Percentiles rank a stretch among this genome's conserved stretches.
phyloP scores from a whole-genome alignment of 2,113 vertebrate genomes.

The Sakesphorus luctuosus region DNA sequence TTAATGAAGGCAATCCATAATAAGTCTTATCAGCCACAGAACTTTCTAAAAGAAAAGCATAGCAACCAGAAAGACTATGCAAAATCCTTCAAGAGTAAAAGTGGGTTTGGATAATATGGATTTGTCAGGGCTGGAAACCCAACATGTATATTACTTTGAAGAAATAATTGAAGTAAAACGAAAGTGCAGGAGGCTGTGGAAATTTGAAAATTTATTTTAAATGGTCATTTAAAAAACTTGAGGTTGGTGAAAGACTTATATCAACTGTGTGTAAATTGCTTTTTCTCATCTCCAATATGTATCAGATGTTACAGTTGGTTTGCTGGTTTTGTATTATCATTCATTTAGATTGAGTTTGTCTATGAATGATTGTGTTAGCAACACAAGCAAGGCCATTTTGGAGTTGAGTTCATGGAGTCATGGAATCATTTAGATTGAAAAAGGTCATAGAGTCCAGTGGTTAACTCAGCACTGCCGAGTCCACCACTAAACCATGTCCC shows the following conservation, averaged over 20 bases:
- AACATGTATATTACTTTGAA: background rate
- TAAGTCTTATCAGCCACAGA: background rate
- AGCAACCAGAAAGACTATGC: background rate
- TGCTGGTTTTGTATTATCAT: background rate
- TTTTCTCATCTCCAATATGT: background rate
- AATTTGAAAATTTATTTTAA: background rate
- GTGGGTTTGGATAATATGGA: background rate
- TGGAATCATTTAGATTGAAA: background rate
- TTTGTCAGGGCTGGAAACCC: background rate
- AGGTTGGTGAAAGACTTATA: background rate
- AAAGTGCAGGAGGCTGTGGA: background rate
- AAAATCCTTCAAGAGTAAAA: background rate
- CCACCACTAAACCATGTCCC: no score
- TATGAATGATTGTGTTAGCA: fast-evolving
- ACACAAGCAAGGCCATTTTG: background rate
- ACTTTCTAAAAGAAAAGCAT: background rate
- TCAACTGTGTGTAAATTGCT: background rate
- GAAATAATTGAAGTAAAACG: background rate
- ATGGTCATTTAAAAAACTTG: background rate
- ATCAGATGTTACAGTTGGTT: background rate
- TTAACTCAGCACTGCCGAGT: background rate
- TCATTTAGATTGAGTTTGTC: background rate
- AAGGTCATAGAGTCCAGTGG: background rate
- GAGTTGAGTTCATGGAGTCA: background rate
- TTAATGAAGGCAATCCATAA: background rate